A percentile compares a stretch with the other conserved stretches of the same genome.
Evolutionary conservation across 2,797 vertebrate genomes (phyloP).

Genomic region (Bovichtus diacanthus): DNA sequence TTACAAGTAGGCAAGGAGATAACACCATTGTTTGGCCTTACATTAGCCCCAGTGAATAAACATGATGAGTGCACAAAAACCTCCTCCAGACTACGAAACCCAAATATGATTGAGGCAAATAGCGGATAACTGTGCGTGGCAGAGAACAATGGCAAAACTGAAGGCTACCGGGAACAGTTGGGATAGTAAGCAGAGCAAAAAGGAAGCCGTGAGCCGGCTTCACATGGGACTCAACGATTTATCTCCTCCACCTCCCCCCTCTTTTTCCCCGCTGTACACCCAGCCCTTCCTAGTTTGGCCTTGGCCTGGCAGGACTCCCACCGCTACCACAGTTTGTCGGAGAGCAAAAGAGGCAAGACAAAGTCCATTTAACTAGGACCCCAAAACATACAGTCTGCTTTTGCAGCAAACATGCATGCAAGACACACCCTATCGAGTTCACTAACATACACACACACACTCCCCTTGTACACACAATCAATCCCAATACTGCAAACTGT

Average conservation of each 20-base stretch:
- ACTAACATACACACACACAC: slow-evolving; percentile 37
- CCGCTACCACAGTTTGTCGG: slow-evolving; percentile 40
- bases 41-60: slow-evolving; percentile 69
- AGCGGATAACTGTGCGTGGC: slow-evolving; percentile 41
- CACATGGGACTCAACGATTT: slow-evolving; percentile 68
- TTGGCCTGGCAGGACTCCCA: slow-evolving; percentile 58
- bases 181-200: slow-evolving; percentile 54
- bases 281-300: slow-evolving; percentile 58
- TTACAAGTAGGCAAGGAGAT: slow-evolving; percentile 59
- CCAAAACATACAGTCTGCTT: slow-evolving; percentile 59
- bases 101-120: slow-evolving; percentile 62
- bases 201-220: slow-evolving; percentile 64
- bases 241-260: slow-evolving; percentile 39
- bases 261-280: slow-evolving; percentile 54
- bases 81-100: slow-evolving; percentile 58
- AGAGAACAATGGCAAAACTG: slow-evolving; percentile 59
- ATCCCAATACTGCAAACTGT: slow-evolving; percentile 26
- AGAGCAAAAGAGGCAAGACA: slow-evolving; percentile 39
- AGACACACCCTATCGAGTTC: slow-evolving; percentile 46
- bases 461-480: slow-evolving; percentile 53
- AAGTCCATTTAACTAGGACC: slow-evolving; percentile 61
- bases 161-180: slow-evolving; percentile 43
- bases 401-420: slow-evolving; percentile 37
- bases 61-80: slow-evolving; percentile 53
- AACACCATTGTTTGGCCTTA: slow-evolving; percentile 68